These are phyloP conservation scores for Argya squamiceps DNA, from an alignment of 2,797 vertebrate genomes.

Conservation along the genomic window DNA sequence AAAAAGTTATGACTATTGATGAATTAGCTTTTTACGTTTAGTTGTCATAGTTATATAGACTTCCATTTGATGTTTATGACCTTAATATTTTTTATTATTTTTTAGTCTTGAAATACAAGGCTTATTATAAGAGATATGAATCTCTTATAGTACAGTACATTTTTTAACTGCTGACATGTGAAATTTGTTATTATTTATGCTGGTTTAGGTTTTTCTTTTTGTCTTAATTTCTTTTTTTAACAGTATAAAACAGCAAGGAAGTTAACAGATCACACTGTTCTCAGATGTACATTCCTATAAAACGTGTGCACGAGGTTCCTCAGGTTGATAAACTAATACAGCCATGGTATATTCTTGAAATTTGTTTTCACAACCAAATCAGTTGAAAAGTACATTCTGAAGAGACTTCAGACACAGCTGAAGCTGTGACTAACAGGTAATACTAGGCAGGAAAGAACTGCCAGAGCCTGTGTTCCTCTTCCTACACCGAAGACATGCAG, in stretches of 20 bases:
- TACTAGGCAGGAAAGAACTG: not conserved
- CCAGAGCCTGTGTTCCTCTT: not conserved
- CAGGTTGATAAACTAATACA: not conserved
- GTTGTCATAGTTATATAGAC: not conserved
- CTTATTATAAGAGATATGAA: not conserved
- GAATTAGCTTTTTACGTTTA: not conserved
- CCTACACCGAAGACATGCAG: not conserved
- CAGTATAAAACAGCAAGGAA: not conserved
- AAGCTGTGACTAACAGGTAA: not conserved
- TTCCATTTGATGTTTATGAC: not conserved
- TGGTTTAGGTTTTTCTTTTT: accelerated
- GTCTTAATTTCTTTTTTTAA: not conserved
- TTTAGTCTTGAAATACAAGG: not conserved
- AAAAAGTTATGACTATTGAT: not conserved
- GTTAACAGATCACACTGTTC: not conserved
- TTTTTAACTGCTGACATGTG: not conserved
- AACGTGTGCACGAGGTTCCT: not conserved
- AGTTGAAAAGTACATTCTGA: not conserved
- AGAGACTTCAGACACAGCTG: not conserved
- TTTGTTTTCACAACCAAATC: not conserved
- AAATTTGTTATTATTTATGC: not conserved
- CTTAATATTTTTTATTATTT: not conserved
- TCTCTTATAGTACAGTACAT: not conserved
- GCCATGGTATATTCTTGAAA: not conserved
- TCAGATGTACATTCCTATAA: not conserved